Evolutionary conservation across 2,888 invertebrate species (phyloP), one percentile per base, ranked within the genome.

Genomic region (Conchocele bisecta): DNA sequence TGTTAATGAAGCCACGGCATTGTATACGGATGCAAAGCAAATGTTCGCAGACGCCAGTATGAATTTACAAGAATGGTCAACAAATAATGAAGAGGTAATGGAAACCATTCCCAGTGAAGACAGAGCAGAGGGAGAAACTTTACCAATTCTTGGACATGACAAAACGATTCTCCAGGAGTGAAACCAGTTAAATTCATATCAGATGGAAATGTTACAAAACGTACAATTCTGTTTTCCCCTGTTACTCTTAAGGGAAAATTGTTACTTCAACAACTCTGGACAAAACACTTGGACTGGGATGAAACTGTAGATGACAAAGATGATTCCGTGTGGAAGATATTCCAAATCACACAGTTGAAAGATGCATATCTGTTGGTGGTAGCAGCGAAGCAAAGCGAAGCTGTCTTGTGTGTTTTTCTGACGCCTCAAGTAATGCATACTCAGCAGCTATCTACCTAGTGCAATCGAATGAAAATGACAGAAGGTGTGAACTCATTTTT

Each of bases 241-340:
- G 46, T 46, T 46, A 44, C 17, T 29, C 33, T 58, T 20, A 5
- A 29, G 22, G 48, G 46, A 22, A 59, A 59, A 20, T 11, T 48
- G 3, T 24, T 59, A 4, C 5, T 59, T n/a, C 59, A 59, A 37
- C 13, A n/a, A 4, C 28, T 59, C 26, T 59, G 59, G 59, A 59
- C 3, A n/a, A 9, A 48, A 35, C 24, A 37, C 6, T 22, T 48
- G 22, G 28, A 42, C 1, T 59, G 48, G 59, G 59, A 59, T 44
- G 59, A 59, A 11, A 50, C 9, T 6, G 6, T 50, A 6, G 15
- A 29, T 4, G n/a, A 29, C 3, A n/a, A 58, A 58, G 46, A 58
- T 33, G 11, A 15, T 6, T 20, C 1, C 15, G 9, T 31, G 28
- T 46, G 58, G 58, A 24, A 17, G 7, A 26, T 31, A 5, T 46